phyloP scores from a whole-genome alignment of 2,113 vertebrate genomes.

The Copsychus sechellarum region DNA sequence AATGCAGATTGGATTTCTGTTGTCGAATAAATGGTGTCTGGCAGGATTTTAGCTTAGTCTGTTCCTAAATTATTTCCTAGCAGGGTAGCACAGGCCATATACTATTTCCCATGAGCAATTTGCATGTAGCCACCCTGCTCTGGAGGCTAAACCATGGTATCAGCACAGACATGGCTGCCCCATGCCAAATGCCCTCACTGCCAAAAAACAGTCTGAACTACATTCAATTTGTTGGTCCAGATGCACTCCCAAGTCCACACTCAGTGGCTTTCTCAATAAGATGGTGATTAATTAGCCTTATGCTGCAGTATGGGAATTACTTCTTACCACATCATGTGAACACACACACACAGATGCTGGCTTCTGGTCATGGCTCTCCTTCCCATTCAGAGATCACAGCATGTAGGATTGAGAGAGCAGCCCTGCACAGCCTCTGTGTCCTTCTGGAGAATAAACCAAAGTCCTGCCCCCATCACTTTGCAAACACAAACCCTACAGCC shows the following conservation, averaged over 20 bases:
- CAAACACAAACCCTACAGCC: neutral
- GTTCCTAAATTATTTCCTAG: neutral
- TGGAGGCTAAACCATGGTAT: neutral
- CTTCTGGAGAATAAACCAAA: neutral
- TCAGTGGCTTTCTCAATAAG: neutral
- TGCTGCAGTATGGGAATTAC: neutral
- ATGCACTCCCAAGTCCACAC: neutral
- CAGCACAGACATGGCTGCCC: neutral
- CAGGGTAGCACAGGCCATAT: neutral
- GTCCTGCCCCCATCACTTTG: neutral
- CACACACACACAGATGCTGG: neutral
- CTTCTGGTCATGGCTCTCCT: neutral
- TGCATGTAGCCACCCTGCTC: neutral
- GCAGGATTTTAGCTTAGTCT: neutral
- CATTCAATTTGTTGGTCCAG: neutral
- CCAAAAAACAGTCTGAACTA: neutral
- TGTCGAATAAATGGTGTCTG: neutral
- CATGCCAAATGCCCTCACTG: neutral
- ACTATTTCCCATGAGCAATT: neutral
- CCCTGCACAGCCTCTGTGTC: rapidly evolving
- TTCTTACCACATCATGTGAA: neutral
- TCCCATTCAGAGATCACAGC: neutral
- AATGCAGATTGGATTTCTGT: neutral
- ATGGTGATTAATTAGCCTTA: neutral
- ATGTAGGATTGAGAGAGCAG: neutral